Percentiles rank a stretch among this genome's conserved stretches.
Evolutionary conservation across 2,797 vertebrate genomes (phyloP).

Genomic region (Coilia nasus): DNA sequence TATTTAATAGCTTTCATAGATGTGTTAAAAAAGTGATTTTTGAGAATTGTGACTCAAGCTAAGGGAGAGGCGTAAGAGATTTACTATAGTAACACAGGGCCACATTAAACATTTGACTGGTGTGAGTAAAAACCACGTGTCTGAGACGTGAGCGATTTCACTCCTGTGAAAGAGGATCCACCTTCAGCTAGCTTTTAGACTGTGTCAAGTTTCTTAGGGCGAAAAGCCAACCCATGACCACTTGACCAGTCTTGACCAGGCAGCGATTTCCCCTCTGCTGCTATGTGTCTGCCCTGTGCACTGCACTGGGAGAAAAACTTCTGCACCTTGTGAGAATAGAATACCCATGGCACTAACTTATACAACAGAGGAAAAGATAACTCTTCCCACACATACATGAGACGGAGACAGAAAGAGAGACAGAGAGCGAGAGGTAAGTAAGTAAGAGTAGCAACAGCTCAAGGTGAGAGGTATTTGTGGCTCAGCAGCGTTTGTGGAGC

Average conservation of each 20-base stretch:
- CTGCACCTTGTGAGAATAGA: not conserved
- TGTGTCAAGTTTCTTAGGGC: not conserved
- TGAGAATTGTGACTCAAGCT: not conserved
- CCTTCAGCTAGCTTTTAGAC: not conserved
- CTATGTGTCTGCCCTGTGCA: not conserved
- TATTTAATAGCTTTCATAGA: not conserved
- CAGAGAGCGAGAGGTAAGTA: too few species aligned
- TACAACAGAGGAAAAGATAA: not conserved
- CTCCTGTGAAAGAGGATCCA: not conserved
- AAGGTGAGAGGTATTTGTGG: constrained; percentile 5
- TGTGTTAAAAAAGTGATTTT: not conserved
- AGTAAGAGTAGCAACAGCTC: not conserved
- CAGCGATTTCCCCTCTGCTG: not conserved
- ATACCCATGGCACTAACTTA: not conserved
- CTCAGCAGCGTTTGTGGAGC: not conserved
- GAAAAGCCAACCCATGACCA: not conserved
- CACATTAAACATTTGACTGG: not conserved
- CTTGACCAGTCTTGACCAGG: not conserved
- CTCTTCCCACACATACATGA: not conserved
- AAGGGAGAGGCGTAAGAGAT: not conserved
- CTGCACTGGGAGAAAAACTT: not conserved
- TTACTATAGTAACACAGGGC: not conserved
- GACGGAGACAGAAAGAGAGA: not conserved
- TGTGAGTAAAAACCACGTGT: not conserved
- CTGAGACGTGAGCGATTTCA: not conserved